Evolutionary conservation across 2,888 invertebrate genomes (phyloP).

Genomic region (Netelia fuscicornis): DNA sequence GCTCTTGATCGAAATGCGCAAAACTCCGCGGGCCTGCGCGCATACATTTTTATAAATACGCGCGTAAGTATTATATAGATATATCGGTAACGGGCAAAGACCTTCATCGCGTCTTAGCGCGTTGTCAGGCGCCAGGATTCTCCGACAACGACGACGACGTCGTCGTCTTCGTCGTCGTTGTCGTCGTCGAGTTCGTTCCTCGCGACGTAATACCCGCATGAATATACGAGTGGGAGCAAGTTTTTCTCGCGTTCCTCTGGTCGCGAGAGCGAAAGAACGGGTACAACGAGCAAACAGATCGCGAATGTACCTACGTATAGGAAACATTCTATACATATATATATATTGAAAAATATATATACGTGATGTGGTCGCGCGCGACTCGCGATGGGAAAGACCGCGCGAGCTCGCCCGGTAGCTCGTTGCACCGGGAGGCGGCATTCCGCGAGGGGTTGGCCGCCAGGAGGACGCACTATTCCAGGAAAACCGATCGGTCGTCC

Average conservation of each 20-base stretch:
- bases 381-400: conserved; percentile 46
- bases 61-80: conserved; percentile 5
- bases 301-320: conserved; percentile 45
- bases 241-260: conserved; percentile 67
- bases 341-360: background rate
- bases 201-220: conserved; percentile 72
- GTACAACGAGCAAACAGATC: conserved; percentile 54
- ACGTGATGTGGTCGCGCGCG: conserved; percentile 32
- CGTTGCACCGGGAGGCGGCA: conserved; percentile 74
- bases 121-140: conserved; percentile 71
- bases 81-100: conserved; percentile 67
- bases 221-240: conserved; percentile 72
- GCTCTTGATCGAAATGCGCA: background rate
- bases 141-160: conserved; percentile 51
- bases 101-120: conserved; percentile 51
- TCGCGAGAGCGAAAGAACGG: conserved; percentile 61
- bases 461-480: conserved; percentile 79
- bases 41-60: background rate
- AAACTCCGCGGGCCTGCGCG: background rate
- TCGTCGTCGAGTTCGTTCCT: conserved; percentile 40
- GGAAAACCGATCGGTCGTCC: conserved; percentile 77
- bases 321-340: conserved; percentile 18
- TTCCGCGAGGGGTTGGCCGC: conserved; percentile 77
- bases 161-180: conserved; percentile 46
- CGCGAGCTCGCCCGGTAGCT: conserved; percentile 52